Evolutionary conservation across 2,797 vertebrate genomes (phyloP).

Genomic region (Phoebastria nigripes): DNA sequence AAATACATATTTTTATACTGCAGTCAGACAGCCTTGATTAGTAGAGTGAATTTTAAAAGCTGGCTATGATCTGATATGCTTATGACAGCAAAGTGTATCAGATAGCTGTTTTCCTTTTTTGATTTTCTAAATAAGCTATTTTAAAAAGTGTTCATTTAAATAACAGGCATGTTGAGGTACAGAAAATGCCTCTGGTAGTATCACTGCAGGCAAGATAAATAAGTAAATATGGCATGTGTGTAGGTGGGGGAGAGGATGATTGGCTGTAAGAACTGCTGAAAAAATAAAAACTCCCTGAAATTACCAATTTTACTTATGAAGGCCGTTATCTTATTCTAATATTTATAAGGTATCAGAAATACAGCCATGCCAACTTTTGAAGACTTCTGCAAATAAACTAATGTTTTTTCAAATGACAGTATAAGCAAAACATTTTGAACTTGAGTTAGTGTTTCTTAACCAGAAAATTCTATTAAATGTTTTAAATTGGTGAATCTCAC

Average conservation of each 20-base stretch:
- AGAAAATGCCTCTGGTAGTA: conserved; percentile 21
- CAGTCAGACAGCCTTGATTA: not conserved
- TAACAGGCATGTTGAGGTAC: not conserved
- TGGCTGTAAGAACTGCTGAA: not conserved
- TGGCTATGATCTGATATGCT: not conserved
- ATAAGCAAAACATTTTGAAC: not conserved
- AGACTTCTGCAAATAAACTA: not conserved
- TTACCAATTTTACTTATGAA: not conserved
- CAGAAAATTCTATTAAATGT: not conserved
- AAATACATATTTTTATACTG: not conserved
- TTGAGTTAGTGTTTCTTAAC: not conserved
- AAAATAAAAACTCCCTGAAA: not conserved
- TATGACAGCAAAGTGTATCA: not conserved
- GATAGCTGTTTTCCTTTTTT: not conserved
- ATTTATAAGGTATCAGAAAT: not conserved
- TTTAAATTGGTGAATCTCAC: not conserved
- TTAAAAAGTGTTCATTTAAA: conserved; percentile 11
- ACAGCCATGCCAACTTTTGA: not conserved
- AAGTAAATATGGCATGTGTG: not conserved
- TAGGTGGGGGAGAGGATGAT: not conserved
- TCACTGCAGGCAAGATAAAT: conserved; percentile 41
- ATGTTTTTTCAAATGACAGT: not conserved
- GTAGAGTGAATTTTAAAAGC: not conserved
- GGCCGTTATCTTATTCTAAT: not conserved
- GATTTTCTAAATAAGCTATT: conserved; percentile 6